A percentile compares a stretch with the other conserved stretches of the same genome.
Evolutionary conservation across 2,888 invertebrate species (phyloP).

Genomic region (Halictus ligatus): DNA sequence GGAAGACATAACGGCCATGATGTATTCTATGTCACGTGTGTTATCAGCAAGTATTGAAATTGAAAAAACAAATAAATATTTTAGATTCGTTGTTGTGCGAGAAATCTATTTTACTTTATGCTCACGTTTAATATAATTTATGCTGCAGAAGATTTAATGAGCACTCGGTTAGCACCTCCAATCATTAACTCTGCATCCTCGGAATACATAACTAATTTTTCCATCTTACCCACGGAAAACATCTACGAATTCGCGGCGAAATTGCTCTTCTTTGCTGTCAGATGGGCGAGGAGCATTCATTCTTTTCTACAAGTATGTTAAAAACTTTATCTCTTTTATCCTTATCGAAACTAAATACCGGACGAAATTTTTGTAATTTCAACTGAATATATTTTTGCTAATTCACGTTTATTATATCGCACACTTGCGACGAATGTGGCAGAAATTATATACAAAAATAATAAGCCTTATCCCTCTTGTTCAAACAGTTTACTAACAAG

Average conservation of each 20-base stretch:
- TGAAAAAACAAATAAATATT: not conserved
- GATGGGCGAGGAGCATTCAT: constrained; percentile 92
- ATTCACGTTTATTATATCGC: not conserved
- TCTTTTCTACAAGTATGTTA: constrained; percentile 89
- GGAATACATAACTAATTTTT: constrained; percentile 84
- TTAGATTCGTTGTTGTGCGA: not conserved
- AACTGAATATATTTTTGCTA: too few species aligned
- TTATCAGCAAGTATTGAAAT: not conserved
- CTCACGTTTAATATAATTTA: not conserved
- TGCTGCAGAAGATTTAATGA: constrained; percentile 69
- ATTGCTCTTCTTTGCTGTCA: constrained; percentile 90
- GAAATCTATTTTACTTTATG: not conserved
- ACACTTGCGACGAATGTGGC: not conserved
- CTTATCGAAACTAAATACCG: too few species aligned
- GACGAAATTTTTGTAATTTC: too few species aligned
- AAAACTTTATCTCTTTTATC: too few species aligned
- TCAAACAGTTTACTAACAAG: too few species aligned
- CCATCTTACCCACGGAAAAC: constrained; percentile 86
- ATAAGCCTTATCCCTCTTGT: too few species aligned
- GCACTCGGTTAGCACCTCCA: constrained; percentile 74
- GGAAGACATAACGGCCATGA: not conserved
- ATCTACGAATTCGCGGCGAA: constrained; percentile 91
- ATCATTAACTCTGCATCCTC: constrained; percentile 81
- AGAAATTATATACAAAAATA: not conserved
- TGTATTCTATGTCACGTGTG: not conserved